Evolutionary conservation across 1,140 invertebrate genomes (phyloP).

Genomic region (Drosophila kohkoa): DNA sequence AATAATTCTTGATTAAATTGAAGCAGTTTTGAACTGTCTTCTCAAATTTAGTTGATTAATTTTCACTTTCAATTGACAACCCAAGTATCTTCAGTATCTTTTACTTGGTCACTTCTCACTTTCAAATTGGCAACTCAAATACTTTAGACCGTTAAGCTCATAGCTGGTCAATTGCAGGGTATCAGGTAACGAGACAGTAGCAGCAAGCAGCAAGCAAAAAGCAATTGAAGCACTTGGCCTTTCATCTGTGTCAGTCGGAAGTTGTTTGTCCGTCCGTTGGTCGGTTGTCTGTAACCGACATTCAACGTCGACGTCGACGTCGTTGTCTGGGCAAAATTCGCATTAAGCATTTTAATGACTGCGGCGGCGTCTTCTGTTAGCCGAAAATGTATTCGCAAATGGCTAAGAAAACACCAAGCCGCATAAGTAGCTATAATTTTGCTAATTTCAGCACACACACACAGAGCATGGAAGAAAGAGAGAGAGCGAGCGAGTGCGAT

Average conservation of each 20-base stretch:
- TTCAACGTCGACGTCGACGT: not conserved
- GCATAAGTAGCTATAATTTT: slow-evolving; percentile 69
- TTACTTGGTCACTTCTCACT: too few relatives aligned
- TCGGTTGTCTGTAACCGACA: not conserved
- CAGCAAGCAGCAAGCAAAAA: not conserved
- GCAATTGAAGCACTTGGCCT: slow-evolving; percentile 18
- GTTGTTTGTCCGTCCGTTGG: not conserved
- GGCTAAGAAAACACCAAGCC: slow-evolving; percentile 56
- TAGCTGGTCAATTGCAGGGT: slow-evolving; percentile 4
- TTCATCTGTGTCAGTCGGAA: slow-evolving; percentile 7
- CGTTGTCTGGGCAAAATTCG: slow-evolving; percentile 33
- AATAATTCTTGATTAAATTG: too few relatives aligned
- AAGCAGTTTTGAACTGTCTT: too few relatives aligned
- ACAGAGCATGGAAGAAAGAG: not conserved
- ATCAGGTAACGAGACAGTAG: not conserved
- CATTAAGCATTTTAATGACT: slow-evolving; percentile 67
- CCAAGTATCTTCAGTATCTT: too few relatives aligned
- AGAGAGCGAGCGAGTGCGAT: slow-evolving; percentile 3
- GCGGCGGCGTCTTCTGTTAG: slow-evolving; percentile 38
- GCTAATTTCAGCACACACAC: slow-evolving; percentile 52
- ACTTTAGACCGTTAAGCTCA: too few relatives aligned
- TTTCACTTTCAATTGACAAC: too few relatives aligned
- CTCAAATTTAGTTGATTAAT: too few relatives aligned
- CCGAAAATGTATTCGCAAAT: slow-evolving; percentile 44
- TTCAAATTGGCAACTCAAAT: too few relatives aligned